Evolutionary conservation across 1,140 invertebrate species (phyloP).

Genomic region (Heliconius congener): DNA sequence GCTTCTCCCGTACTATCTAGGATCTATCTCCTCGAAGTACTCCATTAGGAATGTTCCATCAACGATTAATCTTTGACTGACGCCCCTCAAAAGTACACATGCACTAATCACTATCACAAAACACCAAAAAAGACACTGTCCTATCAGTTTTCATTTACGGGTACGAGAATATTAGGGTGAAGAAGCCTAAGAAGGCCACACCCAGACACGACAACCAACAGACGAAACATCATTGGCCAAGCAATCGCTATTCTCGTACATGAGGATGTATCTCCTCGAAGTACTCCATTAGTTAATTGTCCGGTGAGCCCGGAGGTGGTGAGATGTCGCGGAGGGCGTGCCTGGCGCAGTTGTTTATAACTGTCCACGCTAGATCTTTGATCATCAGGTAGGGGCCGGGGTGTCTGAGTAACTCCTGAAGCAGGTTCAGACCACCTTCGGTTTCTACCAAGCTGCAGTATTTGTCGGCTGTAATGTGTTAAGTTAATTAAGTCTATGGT

Average conservation of each 20-base stretch:
- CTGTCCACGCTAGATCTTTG: constrained; percentile 85
- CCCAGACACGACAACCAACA: not conserved
- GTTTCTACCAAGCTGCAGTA: constrained; percentile 93
- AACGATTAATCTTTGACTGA: not conserved
- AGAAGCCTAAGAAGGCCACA: not conserved
- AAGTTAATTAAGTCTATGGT: too few relatives aligned
- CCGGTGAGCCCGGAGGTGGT: constrained; percentile 34
- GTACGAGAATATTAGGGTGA: not conserved
- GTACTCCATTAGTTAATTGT: constrained; percentile 70
- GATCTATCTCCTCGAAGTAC: constrained; percentile 61
- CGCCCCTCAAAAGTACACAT: too few relatives aligned
- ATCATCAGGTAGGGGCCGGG: constrained; percentile 84
- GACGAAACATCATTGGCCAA: not conserved
- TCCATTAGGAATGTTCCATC: constrained; percentile 50
- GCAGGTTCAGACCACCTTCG: constrained; percentile 91
- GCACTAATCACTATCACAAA: constrained; percentile 11
- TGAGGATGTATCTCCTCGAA: constrained; percentile 63
- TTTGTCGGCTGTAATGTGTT: constrained; percentile 86
- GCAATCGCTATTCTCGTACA: constrained; percentile 46
- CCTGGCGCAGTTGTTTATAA: constrained; percentile 84
- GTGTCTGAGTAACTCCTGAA: constrained; percentile 86
- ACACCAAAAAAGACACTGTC: constrained; percentile 27
- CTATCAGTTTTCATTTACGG: constrained; percentile 12
- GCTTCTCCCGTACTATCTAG: constrained; percentile 50
- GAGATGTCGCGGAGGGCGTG: constrained; percentile 34